Conservation (phyloP, 2,113 vertebrate species). For the Scopus umbretta region DNA sequence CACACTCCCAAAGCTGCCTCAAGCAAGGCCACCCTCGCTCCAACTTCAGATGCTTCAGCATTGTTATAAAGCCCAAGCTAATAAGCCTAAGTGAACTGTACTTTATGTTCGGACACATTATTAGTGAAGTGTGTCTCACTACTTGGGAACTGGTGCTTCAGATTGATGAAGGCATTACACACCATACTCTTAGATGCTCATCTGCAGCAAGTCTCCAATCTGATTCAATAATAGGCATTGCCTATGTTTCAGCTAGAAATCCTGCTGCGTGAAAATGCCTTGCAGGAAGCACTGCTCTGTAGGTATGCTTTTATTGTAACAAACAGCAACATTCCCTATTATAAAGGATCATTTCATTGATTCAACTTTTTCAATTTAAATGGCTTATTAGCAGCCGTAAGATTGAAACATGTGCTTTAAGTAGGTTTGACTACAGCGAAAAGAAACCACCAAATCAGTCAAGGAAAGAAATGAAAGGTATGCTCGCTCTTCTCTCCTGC, state of each 20-base stretch:
- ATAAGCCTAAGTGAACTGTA: neutral
- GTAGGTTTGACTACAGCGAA: neutral
- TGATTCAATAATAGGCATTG: neutral
- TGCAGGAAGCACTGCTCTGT: neutral
- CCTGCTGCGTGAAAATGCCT: neutral
- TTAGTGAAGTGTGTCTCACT: neutral
- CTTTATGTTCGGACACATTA: too few relatives aligned
- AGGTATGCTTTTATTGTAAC: neutral
- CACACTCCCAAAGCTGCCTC: neutral
- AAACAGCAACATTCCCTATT: neutral
- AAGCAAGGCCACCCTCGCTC: neutral
- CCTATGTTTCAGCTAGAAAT: neutral
- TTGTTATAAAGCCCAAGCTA: too few relatives aligned
- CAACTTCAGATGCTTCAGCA: neutral
- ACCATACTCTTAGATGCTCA: neutral
- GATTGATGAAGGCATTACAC: neutral
- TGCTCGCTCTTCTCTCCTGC: neutral
- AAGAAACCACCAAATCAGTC: neutral
- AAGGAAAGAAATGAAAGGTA: neutral
- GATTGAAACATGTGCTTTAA: neutral
- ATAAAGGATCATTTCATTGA: neutral
- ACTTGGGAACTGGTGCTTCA: neutral
- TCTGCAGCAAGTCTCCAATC: neutral
- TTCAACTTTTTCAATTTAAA: neutral
- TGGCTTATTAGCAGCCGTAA: neutral